Evolutionary conservation across 2,888 invertebrate species (phyloP).

Genomic region (Brachyptera risi): DNA sequence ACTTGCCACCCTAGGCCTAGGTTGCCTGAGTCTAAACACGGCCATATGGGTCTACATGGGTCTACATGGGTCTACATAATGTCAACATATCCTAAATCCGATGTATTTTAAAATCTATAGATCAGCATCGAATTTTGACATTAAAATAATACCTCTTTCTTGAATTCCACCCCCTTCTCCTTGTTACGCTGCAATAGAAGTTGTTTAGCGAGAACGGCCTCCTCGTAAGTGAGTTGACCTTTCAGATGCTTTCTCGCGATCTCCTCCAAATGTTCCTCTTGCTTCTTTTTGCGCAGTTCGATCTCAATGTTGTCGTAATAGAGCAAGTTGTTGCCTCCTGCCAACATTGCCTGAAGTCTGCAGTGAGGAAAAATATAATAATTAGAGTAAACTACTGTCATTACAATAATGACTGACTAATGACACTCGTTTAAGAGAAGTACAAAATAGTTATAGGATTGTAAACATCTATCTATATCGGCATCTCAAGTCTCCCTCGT

Average conservation of each 20-base stretch:
- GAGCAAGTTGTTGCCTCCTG: not conserved
- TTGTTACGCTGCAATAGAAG: not conserved
- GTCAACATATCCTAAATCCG: too few species aligned
- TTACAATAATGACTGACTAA: too few species aligned
- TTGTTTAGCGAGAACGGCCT: slow-evolving; percentile 19
- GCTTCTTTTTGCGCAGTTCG: slow-evolving; percentile 1
- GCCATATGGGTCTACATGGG: too few species aligned
- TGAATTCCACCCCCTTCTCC: not conserved
- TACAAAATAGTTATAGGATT: not conserved
- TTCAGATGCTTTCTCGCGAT: slow-evolving; percentile 22
- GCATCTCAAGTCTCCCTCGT: too few species aligned
- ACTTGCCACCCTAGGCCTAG: too few species aligned
- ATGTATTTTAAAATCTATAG: too few species aligned
- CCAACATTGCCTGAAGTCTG: slow-evolving; percentile 16
- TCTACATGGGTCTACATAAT: too few species aligned
- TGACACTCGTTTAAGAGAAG: too few species aligned
- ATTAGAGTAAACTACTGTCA: not conserved
- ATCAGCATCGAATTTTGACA: too few species aligned
- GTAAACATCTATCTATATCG: too few species aligned
- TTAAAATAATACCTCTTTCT: slow-evolving; percentile 9
- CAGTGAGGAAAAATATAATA: not conserved
- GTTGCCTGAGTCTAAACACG: too few species aligned
- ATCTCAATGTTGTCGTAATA: slow-evolving; percentile 1
- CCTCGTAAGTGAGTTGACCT: slow-evolving; percentile 19
- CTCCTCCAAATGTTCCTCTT: slow-evolving; percentile 16